These are phyloP conservation scores for Conus canariensis DNA, from an alignment of 2,888 invertebrate species.

Conservation along the genomic window DNA sequence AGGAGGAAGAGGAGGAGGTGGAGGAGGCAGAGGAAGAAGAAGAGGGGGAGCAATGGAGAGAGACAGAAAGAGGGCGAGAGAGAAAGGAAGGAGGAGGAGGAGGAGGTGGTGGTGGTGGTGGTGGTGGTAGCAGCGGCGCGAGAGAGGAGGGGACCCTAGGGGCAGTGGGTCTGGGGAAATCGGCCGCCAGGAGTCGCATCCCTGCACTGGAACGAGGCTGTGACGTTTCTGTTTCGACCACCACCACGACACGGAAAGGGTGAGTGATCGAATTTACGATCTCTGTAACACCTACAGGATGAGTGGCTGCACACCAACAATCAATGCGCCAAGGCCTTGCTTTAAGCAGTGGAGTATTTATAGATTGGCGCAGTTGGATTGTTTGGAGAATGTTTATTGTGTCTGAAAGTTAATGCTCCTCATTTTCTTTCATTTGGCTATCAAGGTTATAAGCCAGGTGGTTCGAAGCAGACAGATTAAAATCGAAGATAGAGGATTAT, in stretches of 20 bases:
- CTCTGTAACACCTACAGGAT: too few relatives aligned
- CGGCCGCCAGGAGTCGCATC: not conserved
- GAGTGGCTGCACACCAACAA: too few relatives aligned
- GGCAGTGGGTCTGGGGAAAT: not conserved
- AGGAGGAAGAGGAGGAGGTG: conserved; percentile 18
- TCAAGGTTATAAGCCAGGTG: too few relatives aligned
- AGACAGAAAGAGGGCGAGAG: not conserved
- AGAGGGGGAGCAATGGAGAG: not conserved
- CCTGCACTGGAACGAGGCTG: not conserved
- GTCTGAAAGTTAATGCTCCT: too few relatives aligned
- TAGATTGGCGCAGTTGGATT: too few relatives aligned
- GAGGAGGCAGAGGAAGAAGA: not conserved
- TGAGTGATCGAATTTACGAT: not conserved
- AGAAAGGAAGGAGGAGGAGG: not conserved
- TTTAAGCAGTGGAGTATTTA: too few relatives aligned
- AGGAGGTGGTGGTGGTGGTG: too few relatives aligned
- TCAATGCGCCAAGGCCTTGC: too few relatives aligned
- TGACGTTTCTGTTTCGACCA: not conserved
- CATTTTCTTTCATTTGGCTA: too few relatives aligned
- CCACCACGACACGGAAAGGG: conserved; percentile 9
- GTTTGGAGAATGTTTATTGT: too few relatives aligned
- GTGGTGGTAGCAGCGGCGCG: not conserved
- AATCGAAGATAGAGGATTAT: too few relatives aligned
- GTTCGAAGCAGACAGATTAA: too few relatives aligned
- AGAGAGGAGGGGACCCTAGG: not conserved